These are phyloP conservation scores for Ptyas mucosa DNA, from an alignment of 2,113 vertebrate species.

Conservation along the genomic window DNA sequence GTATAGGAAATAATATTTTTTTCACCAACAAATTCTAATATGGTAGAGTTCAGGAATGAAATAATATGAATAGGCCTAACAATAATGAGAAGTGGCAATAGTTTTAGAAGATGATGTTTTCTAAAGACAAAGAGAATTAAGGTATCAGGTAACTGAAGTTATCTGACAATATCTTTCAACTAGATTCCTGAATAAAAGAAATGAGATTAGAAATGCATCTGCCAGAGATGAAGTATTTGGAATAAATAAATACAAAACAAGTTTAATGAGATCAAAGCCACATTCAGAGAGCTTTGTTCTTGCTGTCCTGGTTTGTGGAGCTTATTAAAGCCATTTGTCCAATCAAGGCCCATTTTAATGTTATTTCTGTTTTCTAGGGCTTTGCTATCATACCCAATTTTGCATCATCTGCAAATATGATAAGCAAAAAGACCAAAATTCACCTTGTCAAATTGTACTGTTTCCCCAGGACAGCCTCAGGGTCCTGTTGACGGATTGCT, in stretches of 20 bases:
- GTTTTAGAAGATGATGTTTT: neutral
- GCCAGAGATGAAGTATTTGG: neutral
- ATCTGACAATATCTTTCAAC: neutral
- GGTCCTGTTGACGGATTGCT: conserved; percentile 95
- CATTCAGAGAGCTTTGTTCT: neutral
- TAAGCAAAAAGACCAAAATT: conserved; percentile 39
- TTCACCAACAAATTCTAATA: neutral
- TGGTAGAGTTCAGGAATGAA: neutral
- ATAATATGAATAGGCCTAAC: neutral
- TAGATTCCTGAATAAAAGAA: neutral
- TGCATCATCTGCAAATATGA: neutral
- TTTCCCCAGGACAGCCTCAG: conserved; percentile 75
- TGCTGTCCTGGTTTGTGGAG: neutral
- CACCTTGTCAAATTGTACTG: conserved; percentile 85
- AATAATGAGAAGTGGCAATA: neutral
- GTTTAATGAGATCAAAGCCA: neutral
- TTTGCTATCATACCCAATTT: neutral
- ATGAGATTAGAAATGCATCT: neutral
- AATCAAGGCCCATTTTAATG: neutral
- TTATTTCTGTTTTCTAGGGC: neutral
- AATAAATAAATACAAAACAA: neutral
- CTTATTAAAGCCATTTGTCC: neutral
- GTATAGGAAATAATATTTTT: neutral
- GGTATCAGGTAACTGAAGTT: neutral
- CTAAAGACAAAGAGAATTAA: neutral